Evolutionary conservation across 2,888 invertebrate genomes (phyloP).

Genomic region (Eupeodes luniger): DNA sequence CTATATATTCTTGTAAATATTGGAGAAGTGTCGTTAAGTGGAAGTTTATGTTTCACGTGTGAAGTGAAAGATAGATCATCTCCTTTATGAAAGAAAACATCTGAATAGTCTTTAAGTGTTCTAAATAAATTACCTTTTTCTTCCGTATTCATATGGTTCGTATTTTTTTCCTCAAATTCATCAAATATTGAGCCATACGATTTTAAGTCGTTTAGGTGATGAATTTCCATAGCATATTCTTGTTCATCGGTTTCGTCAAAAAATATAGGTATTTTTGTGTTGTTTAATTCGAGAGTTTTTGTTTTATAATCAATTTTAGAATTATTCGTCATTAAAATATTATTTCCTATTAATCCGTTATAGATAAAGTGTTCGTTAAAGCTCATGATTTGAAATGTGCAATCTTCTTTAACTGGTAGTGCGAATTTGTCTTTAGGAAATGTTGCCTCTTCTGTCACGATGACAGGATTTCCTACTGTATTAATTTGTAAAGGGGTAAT

Average conservation of each 20-base stretch:
- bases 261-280: constrained; percentile 3
- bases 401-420: background rate
- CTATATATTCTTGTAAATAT: background rate
- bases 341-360: constrained; percentile 28
- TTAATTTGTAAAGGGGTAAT: background rate
- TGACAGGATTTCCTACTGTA: constrained; percentile 16
- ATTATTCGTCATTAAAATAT: constrained; percentile 21
- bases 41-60: constrained; percentile 27
- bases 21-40: constrained; percentile 10
- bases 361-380: background rate
- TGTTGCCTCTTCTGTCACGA: background rate
- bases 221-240: constrained; percentile 14
- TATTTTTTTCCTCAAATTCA: constrained; percentile 8
- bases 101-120: constrained; percentile 1
- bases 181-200: background rate
- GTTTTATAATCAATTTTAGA: constrained; percentile 1
- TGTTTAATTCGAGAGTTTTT: background rate
- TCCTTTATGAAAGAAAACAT: constrained; percentile 26
- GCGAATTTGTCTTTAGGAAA: constrained; percentile 29
- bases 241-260: constrained; percentile 21
- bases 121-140: constrained; percentile 19
- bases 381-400: constrained; percentile 6
- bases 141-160: too few species aligned
- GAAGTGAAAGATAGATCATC: constrained; percentile 32
- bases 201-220: constrained; percentile 5